Percentiles rank a stretch among this genome's conserved stretches.
phyloP scores from a whole-genome alignment of 2,797 vertebrate genomes.

The Spinibarbus caldwelli region DNA sequence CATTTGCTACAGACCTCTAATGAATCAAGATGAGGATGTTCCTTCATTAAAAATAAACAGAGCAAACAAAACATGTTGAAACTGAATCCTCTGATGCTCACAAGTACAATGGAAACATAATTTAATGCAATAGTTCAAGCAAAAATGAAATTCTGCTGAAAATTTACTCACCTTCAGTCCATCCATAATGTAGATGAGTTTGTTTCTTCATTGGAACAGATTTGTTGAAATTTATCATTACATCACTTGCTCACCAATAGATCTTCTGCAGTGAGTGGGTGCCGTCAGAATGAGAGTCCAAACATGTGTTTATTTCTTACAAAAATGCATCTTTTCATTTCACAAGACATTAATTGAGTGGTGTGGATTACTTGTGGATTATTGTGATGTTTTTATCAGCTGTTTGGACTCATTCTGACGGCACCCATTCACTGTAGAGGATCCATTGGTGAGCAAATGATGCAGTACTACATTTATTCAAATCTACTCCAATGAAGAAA shows the following conservation, averaged over 20 bases:
- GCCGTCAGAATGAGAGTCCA: not conserved
- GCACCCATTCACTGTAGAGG: not conserved
- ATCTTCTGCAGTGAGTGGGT: not conserved
- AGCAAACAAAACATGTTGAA: constrained; percentile 1
- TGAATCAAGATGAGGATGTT: not conserved
- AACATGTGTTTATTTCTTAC: not conserved
- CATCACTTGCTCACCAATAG: not conserved
- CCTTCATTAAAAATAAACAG: not conserved
- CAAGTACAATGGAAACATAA: not conserved
- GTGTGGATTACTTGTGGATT: not conserved
- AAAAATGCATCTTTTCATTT: not conserved
- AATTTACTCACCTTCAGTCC: not conserved
- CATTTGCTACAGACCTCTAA: not conserved
- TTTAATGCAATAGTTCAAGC: not conserved
- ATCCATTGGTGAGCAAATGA: not conserved
- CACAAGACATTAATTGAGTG: not conserved
- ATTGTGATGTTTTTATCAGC: not conserved
- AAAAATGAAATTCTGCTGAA: not conserved
- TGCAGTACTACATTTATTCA: not conserved
- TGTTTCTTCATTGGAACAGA: not conserved
- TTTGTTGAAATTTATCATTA: not conserved
- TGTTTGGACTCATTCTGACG: not conserved
- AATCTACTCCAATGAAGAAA: not conserved
- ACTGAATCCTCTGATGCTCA: not conserved
- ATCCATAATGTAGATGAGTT: not conserved